Evolutionary conservation across 2,113 vertebrate species (phyloP).

Genomic region (Anguilla japonica): DNA sequence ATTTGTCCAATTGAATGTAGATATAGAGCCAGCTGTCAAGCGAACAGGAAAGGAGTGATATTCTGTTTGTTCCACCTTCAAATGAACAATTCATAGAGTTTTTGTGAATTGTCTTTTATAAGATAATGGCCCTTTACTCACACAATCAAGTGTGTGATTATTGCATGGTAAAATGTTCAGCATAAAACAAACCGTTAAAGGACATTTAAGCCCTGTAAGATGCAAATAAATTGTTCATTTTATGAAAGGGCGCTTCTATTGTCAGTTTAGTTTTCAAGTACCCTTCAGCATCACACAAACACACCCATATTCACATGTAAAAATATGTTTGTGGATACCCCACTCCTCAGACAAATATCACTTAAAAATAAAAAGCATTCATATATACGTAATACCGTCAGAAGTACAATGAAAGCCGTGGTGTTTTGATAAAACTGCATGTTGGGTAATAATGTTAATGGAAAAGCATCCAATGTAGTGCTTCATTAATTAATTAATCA

Average conservation of each 20-base stretch:
- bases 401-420: background rate
- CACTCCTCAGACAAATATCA: too few relatives aligned
- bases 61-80: background rate
- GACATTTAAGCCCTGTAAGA: too few relatives aligned
- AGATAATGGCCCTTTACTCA: too few relatives aligned
- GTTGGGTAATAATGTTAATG: background rate
- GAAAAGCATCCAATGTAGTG: background rate
- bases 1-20: background rate
- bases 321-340: too few relatives aligned
- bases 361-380: background rate
- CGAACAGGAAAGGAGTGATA: background rate
- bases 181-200: too few relatives aligned
- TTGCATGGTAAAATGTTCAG: too few relatives aligned
- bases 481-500: background rate
- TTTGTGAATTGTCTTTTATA: background rate
- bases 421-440: background rate
- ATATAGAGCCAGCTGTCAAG: background rate
- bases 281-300: too few relatives aligned
- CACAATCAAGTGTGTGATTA: background rate
- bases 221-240: too few relatives aligned
- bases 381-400: background rate
- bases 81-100: background rate
- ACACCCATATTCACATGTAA: too few relatives aligned
- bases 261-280: too few relatives aligned
- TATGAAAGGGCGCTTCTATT: too few relatives aligned